phyloP scores from a whole-genome alignment of 1,140 invertebrate genomes.

The Scylla paramamosain region DNA sequence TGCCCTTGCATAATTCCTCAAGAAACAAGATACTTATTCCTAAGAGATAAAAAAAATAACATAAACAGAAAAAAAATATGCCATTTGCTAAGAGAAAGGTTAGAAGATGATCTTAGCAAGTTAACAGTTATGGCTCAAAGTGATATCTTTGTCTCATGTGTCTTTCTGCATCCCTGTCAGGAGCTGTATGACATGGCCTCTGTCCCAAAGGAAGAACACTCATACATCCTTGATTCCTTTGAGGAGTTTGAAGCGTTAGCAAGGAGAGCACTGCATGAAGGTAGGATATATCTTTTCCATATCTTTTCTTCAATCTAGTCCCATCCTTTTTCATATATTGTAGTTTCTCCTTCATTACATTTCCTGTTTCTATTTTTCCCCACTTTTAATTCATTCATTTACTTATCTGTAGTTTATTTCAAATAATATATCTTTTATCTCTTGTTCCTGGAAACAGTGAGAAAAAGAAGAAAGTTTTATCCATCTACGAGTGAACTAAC shows the following conservation, averaged over 20 bases:
- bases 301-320: background rate
- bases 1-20: too few relatives aligned
- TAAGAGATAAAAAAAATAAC: too few relatives aligned
- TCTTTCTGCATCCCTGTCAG: slow-evolving; percentile 69
- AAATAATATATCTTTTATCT: too few relatives aligned
- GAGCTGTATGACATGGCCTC: slow-evolving; percentile 86
- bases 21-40: too few relatives aligned
- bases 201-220: slow-evolving; percentile 84
- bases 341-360: background rate
- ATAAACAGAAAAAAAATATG: too few relatives aligned
- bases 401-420: background rate
- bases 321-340: background rate
- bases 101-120: too few relatives aligned
- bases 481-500: too few relatives aligned
- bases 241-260: slow-evolving; percentile 87
- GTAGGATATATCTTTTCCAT: slow-evolving; percentile 79
- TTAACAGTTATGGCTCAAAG: too few relatives aligned
- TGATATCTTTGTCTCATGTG: too few relatives aligned
- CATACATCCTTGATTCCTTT: slow-evolving; percentile 87
- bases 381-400: background rate
- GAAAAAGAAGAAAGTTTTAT: too few relatives aligned
- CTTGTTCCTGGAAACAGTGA: too few relatives aligned
- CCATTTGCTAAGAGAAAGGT: too few relatives aligned
- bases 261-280: slow-evolving; percentile 86
- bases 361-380: background rate